These are phyloP conservation scores for Caerostris darwini DNA, from an alignment of 1,140 invertebrate species.

Conservation along the genomic window DNA sequence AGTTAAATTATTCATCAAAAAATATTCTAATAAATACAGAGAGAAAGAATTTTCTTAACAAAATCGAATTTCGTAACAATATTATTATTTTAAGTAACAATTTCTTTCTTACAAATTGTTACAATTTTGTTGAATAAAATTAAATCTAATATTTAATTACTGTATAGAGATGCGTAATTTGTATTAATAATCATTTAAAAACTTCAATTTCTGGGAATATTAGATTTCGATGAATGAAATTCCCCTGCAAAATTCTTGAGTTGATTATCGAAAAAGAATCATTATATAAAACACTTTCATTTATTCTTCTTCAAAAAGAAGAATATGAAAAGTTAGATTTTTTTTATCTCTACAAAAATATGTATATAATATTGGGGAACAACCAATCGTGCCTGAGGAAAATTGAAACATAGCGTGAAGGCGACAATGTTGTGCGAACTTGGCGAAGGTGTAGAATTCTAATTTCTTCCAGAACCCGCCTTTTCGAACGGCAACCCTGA, in stretches of 20 bases:
- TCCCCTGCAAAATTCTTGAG: background rate
- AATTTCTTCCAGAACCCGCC: slow-evolving; percentile 36
- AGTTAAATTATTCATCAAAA: too few species aligned
- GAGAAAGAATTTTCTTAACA: too few species aligned
- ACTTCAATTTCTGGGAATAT: too few species aligned
- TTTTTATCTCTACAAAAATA: background rate
- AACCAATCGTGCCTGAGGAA: background rate
- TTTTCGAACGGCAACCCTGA: slow-evolving; percentile 45
- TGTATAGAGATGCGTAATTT: too few species aligned
- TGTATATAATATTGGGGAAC: background rate
- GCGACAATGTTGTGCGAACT: slow-evolving; percentile 20
- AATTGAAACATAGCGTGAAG: slow-evolving; percentile 37
- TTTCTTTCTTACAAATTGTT: too few species aligned
- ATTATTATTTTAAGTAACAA: too few species aligned
- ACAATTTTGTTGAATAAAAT: too few species aligned
- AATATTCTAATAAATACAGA: too few species aligned
- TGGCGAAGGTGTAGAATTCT: slow-evolving; percentile 26
- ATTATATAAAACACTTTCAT: background rate
- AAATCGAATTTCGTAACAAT: too few species aligned
- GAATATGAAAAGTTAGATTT: background rate
- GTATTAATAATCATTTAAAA: too few species aligned
- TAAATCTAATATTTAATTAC: too few species aligned
- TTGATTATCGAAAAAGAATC: background rate
- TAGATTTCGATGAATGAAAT: too few species aligned
- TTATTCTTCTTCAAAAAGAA: background rate